Base-by-base conservation (phyloP, 2,888 invertebrate species). In the Drosophila sordidula region DNA sequence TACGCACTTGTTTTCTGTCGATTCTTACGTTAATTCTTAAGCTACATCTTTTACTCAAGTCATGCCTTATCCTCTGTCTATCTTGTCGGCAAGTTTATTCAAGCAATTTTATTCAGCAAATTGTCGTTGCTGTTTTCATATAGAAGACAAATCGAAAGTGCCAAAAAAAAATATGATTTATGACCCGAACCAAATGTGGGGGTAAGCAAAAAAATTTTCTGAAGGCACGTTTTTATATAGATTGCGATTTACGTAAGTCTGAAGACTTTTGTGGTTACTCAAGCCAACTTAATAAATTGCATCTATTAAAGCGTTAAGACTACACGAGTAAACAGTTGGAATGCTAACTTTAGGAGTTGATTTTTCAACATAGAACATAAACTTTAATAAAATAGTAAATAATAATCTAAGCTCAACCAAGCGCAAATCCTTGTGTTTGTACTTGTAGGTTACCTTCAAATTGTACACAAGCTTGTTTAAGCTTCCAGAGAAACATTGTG, bases 81-180 rank as follows among this genome's bases (percentile, higher is more conserved):
- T 44, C 29, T 29, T 36, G 26, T 29, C 36, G 11, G 8, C 25
- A 44, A 34, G 44, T 44, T 29, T 36, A 26, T 26, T 26, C 4
- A 25, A 26, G 26, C 18, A 16, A 38, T 25, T 36, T 50, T 32
- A 34, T 26, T 42, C 14, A 38, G 29, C 34, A 50, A 61, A 50
- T 61, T 61, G 18, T 45, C 44, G 38, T 51, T 63, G 54, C 26
- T 9, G 16, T 45, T 54, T 45, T 32, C 14, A 18, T 18, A 50
- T 51, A 6, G 9, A 25, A 22, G 38, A 39, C 36, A 61, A 38
- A 51, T 50, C 32, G 44, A 32, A 55, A 55, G 65, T 32, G 18
- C 47, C 34, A 12, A 14, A 47, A 62, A 62, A 36, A 44, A 42
- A 44, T 39, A 49, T 66, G 32, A 56, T 65, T 56, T 64, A 36